Evolutionary conservation across 2,113 vertebrate species (phyloP).

Genomic region (Meleagris gallopavo): DNA sequence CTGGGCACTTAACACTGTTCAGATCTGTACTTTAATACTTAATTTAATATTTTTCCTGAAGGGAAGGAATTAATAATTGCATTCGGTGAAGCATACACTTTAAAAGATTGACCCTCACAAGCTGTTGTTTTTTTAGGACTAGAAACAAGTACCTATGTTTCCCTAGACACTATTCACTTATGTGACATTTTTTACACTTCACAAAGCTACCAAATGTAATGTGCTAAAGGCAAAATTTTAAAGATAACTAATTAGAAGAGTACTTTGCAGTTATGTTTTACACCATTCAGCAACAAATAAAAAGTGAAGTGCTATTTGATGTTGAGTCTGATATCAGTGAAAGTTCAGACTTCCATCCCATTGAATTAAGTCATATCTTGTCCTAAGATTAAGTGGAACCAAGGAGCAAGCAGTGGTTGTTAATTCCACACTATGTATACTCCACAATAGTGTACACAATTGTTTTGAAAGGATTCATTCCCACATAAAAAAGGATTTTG

Average conservation of each 20-base stretch:
- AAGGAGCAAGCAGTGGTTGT: neutral
- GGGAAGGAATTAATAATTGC: constrained; percentile 83
- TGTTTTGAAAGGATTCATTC: neutral
- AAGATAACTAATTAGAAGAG: constrained; percentile 71
- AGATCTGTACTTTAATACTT: constrained; percentile 83
- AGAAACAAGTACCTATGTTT: constrained; percentile 64
- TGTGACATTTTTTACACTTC: constrained; percentile 68
- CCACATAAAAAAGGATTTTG: neutral
- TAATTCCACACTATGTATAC: neutral
- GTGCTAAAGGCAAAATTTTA: constrained; percentile 64
- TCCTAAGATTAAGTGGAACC: neutral
- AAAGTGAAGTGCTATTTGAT: constrained; percentile 21
- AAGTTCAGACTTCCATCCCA: neutral
- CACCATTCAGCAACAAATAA: constrained; percentile 45
- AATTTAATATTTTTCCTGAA: constrained; percentile 81
- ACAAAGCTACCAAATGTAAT: constrained; percentile 49
- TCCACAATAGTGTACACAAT: neutral
- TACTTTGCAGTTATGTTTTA: constrained; percentile 46
- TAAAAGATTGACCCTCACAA: constrained; percentile 78
- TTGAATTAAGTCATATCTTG: neutral
- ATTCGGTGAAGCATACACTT: constrained; percentile 75
- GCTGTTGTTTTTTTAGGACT: constrained; percentile 74
- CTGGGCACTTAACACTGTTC: constrained; percentile 74
- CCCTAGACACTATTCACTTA: constrained; percentile 54
- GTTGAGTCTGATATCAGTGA: neutral